phyloP scores from a whole-genome alignment of 2,797 vertebrate genomes.

The Molossus alvarezi region DNA sequence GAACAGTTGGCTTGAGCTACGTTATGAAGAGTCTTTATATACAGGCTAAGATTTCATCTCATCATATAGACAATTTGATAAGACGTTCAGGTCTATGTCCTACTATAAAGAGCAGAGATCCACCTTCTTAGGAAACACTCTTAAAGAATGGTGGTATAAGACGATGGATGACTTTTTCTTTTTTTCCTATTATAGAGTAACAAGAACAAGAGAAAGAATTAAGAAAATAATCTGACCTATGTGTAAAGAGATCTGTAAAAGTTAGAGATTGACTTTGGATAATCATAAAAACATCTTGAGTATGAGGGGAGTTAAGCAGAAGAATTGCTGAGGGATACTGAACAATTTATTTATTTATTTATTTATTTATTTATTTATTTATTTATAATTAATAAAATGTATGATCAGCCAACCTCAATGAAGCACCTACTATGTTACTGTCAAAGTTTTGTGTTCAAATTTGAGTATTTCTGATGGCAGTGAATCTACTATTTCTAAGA shows the following conservation, averaged over 20 bases:
- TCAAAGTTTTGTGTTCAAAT: slow-evolving; percentile 16
- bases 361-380: background rate
- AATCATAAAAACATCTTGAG: background rate
- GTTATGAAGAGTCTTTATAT: slow-evolving; percentile 2
- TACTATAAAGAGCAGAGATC: background rate
- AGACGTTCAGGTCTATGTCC: background rate
- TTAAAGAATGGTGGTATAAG: background rate
- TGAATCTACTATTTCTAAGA: slow-evolving; percentile 25
- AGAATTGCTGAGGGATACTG: background rate
- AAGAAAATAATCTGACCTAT: background rate
- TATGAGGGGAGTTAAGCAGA: background rate
- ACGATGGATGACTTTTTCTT: background rate
- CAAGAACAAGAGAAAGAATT: background rate
- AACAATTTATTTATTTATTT: background rate
- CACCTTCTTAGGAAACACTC: background rate
- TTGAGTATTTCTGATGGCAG: slow-evolving; percentile 54
- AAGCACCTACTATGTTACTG: background rate
- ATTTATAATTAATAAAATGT: background rate
- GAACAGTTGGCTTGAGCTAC: background rate
- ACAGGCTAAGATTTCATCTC: background rate
- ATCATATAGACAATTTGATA: background rate
- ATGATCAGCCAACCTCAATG: background rate
- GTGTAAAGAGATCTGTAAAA: background rate
- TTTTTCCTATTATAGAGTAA: background rate
- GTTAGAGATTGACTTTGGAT: background rate